phyloP scores from a whole-genome alignment of 2,888 invertebrate genomes.

The Disparrhopalites patrizii region DNA sequence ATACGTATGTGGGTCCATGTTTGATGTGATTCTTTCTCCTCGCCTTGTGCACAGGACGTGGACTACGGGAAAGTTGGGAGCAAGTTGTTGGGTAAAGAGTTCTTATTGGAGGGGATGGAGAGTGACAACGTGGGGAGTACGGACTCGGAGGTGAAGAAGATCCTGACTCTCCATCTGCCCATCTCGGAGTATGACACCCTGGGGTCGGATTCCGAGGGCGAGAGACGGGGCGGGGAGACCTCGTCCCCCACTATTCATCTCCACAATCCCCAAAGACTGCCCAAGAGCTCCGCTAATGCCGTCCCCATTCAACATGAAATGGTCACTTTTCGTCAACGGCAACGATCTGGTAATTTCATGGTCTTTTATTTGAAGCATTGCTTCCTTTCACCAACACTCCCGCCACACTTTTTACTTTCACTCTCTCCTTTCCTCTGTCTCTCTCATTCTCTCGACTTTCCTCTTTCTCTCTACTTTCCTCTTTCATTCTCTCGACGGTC shows the following conservation, averaged over 20 bases:
- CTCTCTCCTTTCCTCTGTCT: no score
- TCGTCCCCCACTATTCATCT: conserved; percentile 40
- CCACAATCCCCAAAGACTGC: conserved; percentile 22
- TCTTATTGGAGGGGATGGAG: conserved; percentile 52
- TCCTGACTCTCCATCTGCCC: conserved; percentile 85
- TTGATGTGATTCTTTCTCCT: background rate
- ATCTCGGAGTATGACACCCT: conserved; percentile 66
- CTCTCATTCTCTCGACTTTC: conserved; percentile 10
- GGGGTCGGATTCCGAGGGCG: conserved; percentile 71
- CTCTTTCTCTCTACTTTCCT: no score
- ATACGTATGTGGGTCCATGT: background rate
- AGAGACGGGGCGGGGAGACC: conserved; percentile 46
- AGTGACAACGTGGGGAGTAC: conserved; percentile 92
- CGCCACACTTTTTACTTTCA: conserved; percentile 18
- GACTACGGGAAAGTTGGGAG: conserved; percentile 40
- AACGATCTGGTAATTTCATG: conserved; percentile 38
- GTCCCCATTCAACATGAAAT: conserved; percentile 40
- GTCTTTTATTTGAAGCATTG: conserved; percentile 7
- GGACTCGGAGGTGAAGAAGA: conserved; percentile 91
- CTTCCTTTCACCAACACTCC: conserved; percentile 17
- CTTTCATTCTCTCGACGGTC: background rate
- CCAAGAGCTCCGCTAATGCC: conserved; percentile 5
- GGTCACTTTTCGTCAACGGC: conserved; percentile 47
- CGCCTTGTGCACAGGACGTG: no score
- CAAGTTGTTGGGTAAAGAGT: no score